These are phyloP conservation scores for Ichneumoninae sp. DNA, from an alignment of 2,888 invertebrate genomes.

Conservation along the genomic window DNA sequence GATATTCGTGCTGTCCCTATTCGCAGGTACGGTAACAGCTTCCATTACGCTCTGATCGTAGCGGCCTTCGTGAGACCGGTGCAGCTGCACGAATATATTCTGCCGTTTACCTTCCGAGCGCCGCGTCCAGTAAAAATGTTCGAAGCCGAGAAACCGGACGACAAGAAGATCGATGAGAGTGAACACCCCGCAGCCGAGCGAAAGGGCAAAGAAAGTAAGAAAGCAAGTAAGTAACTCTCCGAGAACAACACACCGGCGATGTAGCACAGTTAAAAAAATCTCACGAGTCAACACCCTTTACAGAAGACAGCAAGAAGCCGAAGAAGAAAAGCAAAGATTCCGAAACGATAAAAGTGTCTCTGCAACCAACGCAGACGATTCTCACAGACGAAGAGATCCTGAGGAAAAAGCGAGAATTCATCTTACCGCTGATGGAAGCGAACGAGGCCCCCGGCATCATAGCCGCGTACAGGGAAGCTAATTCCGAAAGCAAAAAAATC, in stretches of 20 bases:
- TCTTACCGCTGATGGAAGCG: constrained; percentile 73
- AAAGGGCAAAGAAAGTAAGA: constrained; percentile 28
- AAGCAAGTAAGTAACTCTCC: constrained; percentile 33
- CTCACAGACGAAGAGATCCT: constrained; percentile 68
- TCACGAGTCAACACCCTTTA: constrained; percentile 12
- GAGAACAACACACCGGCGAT: not conserved
- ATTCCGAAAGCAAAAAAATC: constrained; percentile 4
- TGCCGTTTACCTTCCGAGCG: constrained; percentile 70
- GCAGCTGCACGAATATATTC: constrained; percentile 63
- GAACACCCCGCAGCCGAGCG: constrained; percentile 22
- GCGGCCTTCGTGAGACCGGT: constrained; percentile 70
- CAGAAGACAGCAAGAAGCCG: constrained; percentile 30
- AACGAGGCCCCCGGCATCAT: constrained; percentile 64
- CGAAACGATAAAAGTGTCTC: constrained; percentile 1
- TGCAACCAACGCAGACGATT: constrained; percentile 48
- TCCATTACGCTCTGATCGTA: constrained; percentile 73
- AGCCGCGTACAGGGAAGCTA: constrained; percentile 22
- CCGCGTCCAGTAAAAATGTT: constrained; percentile 69
- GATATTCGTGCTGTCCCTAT: not conserved
- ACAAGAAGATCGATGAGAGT: constrained; percentile 33
- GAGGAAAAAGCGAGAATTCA: constrained; percentile 63
- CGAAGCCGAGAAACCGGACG: constrained; percentile 40
- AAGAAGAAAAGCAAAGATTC: constrained; percentile 36
- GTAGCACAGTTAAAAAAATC: not conserved
- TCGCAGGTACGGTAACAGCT: constrained; percentile 74